Conservation (phyloP, 1,140 invertebrate genomes). For the Copidosoma floridanum region DNA sequence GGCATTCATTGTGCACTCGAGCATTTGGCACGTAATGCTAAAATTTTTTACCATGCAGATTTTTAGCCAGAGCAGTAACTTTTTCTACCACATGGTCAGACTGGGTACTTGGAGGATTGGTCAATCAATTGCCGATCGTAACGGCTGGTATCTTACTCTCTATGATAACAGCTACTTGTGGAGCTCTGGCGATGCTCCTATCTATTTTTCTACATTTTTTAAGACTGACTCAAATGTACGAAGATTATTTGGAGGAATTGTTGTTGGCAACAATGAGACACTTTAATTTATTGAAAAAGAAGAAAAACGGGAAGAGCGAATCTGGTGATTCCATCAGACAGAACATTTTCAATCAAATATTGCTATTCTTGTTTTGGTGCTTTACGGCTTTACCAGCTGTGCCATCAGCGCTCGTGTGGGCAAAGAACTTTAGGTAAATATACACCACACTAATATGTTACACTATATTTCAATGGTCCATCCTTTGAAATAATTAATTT, state of each 20-base stretch:
- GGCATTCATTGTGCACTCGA: too few relatives aligned
- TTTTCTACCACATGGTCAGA: conserved; percentile 58
- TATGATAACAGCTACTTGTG: conserved; percentile 58
- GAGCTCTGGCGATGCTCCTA: conserved; percentile 55
- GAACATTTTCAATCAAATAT: conserved; percentile 48
- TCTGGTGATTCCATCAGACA: conserved; percentile 30
- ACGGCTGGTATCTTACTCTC: conserved; percentile 53
- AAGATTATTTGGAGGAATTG: conserved; percentile 71
- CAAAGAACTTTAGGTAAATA: conserved; percentile 54
- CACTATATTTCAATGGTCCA: too few relatives aligned
- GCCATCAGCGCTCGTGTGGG: conserved; percentile 54
- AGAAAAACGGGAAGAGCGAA: conserved; percentile 20
- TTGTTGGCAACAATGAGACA: conserved; percentile 42
- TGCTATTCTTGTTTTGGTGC: conserved; percentile 48
- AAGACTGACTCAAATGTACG: conserved; percentile 69
- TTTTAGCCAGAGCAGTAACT: conserved; percentile 56
- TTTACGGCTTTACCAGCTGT: conserved; percentile 47
- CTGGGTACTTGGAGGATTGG: conserved; percentile 56
- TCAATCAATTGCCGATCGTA: conserved; percentile 56
- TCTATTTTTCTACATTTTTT: conserved; percentile 51
- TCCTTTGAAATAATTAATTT: background rate
- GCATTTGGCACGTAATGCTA: too few relatives aligned
- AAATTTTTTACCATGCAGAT: conserved; percentile 45
- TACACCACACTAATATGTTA: too few relatives aligned
- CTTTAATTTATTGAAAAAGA: conserved; percentile 35